Conservation (phyloP, 1,140 invertebrate genomes). For the Tribolium castaneum region DNA sequence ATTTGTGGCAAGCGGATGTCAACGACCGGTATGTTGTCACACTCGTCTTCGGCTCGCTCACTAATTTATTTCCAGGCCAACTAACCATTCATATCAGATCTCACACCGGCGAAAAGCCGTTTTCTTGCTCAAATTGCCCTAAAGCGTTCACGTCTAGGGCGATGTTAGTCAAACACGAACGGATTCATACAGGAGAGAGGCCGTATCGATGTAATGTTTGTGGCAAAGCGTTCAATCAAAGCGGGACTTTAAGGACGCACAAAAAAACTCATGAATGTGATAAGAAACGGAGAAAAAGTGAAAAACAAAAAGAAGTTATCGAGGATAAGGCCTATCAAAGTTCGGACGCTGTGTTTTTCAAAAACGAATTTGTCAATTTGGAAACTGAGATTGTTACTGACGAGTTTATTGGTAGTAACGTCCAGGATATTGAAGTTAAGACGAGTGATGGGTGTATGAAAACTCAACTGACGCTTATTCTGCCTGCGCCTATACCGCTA, state of each 20-base stretch:
- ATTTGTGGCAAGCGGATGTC: slow-evolving; percentile 52
- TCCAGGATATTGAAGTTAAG: slow-evolving; percentile 17
- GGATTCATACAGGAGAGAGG: slow-evolving; percentile 51
- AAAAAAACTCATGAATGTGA: slow-evolving; percentile 38
- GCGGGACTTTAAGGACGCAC: slow-evolving; percentile 51
- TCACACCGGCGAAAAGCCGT: slow-evolving; percentile 54
- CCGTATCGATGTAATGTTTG: slow-evolving; percentile 51
- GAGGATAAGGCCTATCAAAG: background rate
- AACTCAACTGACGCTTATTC: slow-evolving; percentile 17
- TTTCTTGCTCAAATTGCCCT: slow-evolving; percentile 42
- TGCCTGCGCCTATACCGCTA: slow-evolving; percentile 27
- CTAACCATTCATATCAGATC: slow-evolving; percentile 49
- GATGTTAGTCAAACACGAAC: slow-evolving; percentile 49
- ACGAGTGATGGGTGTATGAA: slow-evolving; percentile 1
- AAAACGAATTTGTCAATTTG: slow-evolving; percentile 25
- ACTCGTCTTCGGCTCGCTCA: background rate
- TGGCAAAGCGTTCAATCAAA: slow-evolving; percentile 48
- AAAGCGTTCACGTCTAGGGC: slow-evolving; percentile 48
- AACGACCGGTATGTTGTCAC: slow-evolving; percentile 41
- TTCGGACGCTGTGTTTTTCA: background rate
- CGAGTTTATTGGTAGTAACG: slow-evolving; percentile 4
- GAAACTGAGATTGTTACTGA: slow-evolving; percentile 20
- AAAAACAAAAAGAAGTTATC: background rate
- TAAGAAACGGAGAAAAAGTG: background rate
- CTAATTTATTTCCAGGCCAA: slow-evolving; percentile 41